Evolutionary conservation across 2,113 vertebrate genomes (phyloP).

Genomic region (Pterocles gutturalis): DNA sequence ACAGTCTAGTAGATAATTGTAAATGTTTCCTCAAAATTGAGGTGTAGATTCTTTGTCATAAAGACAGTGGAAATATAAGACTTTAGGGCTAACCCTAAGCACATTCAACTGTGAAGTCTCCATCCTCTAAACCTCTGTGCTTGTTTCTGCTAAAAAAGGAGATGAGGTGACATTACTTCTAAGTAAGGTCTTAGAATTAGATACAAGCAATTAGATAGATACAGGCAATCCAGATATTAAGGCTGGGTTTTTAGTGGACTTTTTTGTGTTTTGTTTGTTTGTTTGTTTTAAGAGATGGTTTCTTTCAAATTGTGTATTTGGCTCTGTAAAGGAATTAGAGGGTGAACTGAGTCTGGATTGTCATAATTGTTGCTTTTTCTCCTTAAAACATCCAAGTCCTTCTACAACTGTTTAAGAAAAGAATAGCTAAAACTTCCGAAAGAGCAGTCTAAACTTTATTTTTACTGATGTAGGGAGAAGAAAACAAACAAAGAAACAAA

Average conservation of each 20-base stretch:
- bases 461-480: neutral
- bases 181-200: neutral
- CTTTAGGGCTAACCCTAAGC: neutral
- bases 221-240: neutral
- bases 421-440: neutral
- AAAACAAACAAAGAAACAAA: neutral
- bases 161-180: neutral
- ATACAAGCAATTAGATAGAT: neutral
- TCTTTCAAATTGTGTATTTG: neutral
- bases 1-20: neutral
- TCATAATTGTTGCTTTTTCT: neutral
- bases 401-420: neutral
- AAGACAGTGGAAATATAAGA: neutral
- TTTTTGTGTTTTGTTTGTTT: neutral
- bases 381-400: neutral
- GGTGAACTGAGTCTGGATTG: neutral
- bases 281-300: neutral
- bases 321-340: neutral
- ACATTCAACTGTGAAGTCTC: fast-evolving
- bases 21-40: neutral
- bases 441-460: neutral
- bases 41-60: neutral
- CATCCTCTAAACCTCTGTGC: neutral
- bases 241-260: fast-evolving
- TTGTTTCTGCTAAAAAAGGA: neutral